Percentiles rank a stretch among this genome's conserved stretches.
phyloP scores from a whole-genome alignment of 2,888 invertebrate genomes.

The Coremacera marginata region DNA sequence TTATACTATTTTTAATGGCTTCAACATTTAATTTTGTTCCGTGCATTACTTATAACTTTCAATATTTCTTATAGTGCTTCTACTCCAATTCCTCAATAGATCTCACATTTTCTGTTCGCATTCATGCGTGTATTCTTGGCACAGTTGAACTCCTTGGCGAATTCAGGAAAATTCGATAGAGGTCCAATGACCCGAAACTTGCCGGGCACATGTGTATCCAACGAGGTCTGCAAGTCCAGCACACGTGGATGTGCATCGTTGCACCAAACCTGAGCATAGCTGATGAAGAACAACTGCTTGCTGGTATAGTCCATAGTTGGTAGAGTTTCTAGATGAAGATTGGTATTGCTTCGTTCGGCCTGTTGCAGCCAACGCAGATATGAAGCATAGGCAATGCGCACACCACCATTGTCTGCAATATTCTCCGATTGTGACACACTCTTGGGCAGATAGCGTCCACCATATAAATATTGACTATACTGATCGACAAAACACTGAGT shows the following conservation, averaged over 20 bases:
- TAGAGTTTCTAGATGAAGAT: slow-evolving; percentile 53
- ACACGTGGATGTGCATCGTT: slow-evolving; percentile 52
- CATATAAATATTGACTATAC: slow-evolving; percentile 56
- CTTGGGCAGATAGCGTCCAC: slow-evolving; percentile 52
- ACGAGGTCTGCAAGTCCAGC: slow-evolving; percentile 50
- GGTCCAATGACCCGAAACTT: slow-evolving; percentile 61
- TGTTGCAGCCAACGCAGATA: slow-evolving; percentile 58
- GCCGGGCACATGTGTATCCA: slow-evolving; percentile 56
- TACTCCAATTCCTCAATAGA: slow-evolving; percentile 52
- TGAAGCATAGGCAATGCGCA: slow-evolving; percentile 62
- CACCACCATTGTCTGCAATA: slow-evolving; percentile 65
- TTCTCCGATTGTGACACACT: slow-evolving; percentile 60
- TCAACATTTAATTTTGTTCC: too few species aligned
- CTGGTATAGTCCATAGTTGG: slow-evolving; percentile 57
- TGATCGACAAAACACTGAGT: slow-evolving; percentile 60
- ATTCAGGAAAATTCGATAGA: slow-evolving; percentile 60
- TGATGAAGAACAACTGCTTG: slow-evolving; percentile 64
- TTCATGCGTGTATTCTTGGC: slow-evolving; percentile 56
- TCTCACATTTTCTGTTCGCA: slow-evolving; percentile 57
- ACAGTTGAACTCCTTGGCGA: slow-evolving; percentile 62
- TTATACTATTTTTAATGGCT: too few species aligned
- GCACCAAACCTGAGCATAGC: slow-evolving; percentile 64
- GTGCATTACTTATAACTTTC: too few species aligned
- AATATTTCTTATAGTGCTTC: too few species aligned
- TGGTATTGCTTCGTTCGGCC: slow-evolving; percentile 31